A percentile compares a stretch with the other conserved stretches of the same genome.
Evolutionary conservation across 2,113 vertebrate genomes (phyloP).

Genomic region (Isurus oxyrinchus): DNA sequence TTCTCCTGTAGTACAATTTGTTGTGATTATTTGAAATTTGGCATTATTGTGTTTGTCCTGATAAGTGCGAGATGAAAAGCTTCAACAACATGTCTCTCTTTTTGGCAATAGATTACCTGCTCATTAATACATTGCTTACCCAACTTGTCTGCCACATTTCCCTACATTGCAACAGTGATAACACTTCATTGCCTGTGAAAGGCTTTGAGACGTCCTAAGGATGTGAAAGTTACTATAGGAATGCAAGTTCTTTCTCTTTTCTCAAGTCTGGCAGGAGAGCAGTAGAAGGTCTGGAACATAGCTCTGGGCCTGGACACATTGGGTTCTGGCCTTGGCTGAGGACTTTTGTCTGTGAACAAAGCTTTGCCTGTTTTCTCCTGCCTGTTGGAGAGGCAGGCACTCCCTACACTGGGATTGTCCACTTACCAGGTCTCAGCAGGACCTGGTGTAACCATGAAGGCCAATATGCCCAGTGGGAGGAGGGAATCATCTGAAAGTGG

Average conservation of each 20-base stretch:
- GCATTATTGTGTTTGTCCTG: too few relatives aligned
- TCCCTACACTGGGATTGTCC: too few relatives aligned
- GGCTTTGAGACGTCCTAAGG: background rate
- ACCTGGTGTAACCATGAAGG: background rate
- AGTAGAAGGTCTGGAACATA: background rate
- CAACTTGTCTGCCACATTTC: background rate
- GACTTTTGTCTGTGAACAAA: background rate
- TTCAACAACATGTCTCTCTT: too few relatives aligned
- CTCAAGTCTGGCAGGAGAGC: background rate
- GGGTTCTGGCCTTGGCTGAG: background rate
- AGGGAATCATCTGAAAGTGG: background rate
- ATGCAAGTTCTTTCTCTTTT: background rate
- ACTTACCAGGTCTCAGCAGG: background rate
- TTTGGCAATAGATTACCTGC: too few relatives aligned
- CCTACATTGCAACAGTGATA: background rate
- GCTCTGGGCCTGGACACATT: background rate
- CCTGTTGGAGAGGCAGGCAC: background rate
- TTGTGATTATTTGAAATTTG: too few relatives aligned
- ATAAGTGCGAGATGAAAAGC: too few relatives aligned
- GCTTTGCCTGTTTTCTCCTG: background rate
- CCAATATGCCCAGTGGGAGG: background rate
- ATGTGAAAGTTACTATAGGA: background rate
- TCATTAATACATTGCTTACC: background rate
- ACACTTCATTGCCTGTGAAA: background rate
- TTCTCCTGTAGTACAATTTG: too few relatives aligned